Conservation (phyloP, 1,140 invertebrate species). For the Trichonephila inaurata region DNA sequence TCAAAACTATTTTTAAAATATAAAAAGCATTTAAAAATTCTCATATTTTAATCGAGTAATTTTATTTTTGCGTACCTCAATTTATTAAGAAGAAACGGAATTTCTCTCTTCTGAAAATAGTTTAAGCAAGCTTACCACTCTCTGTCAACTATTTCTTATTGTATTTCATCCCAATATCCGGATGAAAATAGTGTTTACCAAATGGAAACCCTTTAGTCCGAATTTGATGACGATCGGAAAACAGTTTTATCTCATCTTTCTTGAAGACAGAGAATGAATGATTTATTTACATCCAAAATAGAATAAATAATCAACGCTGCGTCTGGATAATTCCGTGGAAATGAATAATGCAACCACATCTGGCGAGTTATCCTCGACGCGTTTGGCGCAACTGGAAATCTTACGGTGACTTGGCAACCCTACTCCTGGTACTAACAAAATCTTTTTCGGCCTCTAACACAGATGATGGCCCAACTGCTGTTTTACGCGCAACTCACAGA, state of each 20-base stretch:
- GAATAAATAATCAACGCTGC: background rate
- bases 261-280: constrained; percentile 14
- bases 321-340: background rate
- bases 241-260: background rate
- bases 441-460: constrained; percentile 44
- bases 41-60: too few relatives aligned
- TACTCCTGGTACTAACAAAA: constrained; percentile 3
- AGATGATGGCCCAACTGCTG: constrained; percentile 19
- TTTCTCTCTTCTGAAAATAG: too few relatives aligned
- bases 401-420: background rate
- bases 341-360: background rate
- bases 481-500: background rate
- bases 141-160: background rate
- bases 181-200: background rate
- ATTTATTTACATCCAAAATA: constrained; percentile 3
- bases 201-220: background rate
- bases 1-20: too few relatives aligned
- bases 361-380: background rate
- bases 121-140: too few relatives aligned
- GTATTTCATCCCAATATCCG: background rate
- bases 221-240: background rate
- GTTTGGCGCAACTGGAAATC: background rate
- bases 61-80: background rate
- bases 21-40: too few relatives aligned
- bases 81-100: background rate